Conservation (phyloP, 2,888 invertebrate genomes). For the Drosophila percnosoma region DNA sequence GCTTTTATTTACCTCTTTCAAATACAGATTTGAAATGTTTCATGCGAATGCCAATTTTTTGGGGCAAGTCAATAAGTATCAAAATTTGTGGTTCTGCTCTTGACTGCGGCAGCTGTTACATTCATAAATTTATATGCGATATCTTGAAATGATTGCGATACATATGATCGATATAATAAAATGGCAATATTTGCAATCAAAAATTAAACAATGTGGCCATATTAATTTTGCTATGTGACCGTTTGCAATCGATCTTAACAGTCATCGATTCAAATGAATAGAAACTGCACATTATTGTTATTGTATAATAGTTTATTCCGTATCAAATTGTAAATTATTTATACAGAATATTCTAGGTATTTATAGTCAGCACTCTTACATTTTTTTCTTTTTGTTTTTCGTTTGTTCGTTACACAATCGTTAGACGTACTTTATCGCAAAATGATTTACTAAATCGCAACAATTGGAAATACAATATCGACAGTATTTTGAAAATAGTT, state of each 20-base stretch:
- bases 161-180: neutral
- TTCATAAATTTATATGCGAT: neutral
- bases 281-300: constrained; percentile 14
- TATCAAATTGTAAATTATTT: constrained; percentile 73
- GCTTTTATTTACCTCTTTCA: too few relatives aligned
- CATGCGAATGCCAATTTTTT: neutral
- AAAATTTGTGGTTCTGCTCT: neutral
- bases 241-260: neutral
- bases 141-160: neutral
- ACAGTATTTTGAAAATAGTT: constrained; percentile 49
- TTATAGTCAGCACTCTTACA: constrained; percentile 64
- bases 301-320: constrained; percentile 59
- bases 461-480: constrained; percentile 43
- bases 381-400: constrained; percentile 27
- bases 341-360: constrained; percentile 52
- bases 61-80: neutral
- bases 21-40: neutral
- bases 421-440: constrained; percentile 31
- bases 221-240: neutral
- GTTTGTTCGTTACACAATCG: constrained; percentile 63
- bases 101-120: neutral
- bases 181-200: neutral
- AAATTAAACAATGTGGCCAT: constrained; percentile 6
- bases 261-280: constrained; percentile 1
- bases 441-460: constrained; percentile 15